A percentile compares a stretch with the other conserved stretches of the same genome.
Evolutionary conservation across 2,797 vertebrate species (phyloP).

Genomic region (Sylvilagus floridanus): DNA sequence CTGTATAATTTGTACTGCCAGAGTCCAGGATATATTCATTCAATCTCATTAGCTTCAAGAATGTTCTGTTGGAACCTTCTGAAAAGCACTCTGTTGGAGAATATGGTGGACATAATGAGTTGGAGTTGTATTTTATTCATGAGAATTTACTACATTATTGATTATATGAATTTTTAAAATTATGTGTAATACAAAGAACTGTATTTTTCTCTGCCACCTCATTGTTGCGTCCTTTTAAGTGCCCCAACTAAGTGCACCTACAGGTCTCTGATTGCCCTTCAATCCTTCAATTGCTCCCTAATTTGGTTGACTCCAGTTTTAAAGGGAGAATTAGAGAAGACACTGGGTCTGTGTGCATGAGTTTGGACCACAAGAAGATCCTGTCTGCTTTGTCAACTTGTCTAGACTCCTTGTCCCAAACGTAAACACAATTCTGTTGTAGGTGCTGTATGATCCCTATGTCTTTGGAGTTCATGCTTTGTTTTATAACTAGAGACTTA

Average conservation of each 20-base stretch:
- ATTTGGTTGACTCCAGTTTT: conserved; percentile 33
- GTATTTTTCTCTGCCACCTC: not conserved
- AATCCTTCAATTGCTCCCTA: not conserved
- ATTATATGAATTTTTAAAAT: not conserved
- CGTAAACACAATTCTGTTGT: not conserved
- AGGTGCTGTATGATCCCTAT: too few relatives aligned
- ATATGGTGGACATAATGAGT: not conserved
- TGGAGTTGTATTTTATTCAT: conserved; percentile 15
- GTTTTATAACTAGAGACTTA: not conserved
- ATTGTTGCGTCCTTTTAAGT: not conserved
- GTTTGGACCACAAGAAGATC: not conserved
- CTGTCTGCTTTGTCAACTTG: not conserved
- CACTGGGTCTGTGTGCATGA: not conserved
- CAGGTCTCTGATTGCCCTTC: not conserved
- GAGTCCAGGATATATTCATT: not conserved
- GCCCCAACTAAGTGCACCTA: not conserved
- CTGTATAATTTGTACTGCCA: not conserved
- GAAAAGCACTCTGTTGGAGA: not conserved
- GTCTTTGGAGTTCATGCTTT: not conserved
- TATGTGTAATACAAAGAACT: not conserved
- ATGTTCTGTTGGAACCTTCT: not conserved
- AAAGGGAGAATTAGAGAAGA: conserved; percentile 36
- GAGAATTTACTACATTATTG: conserved; percentile 10
- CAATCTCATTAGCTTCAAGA: not conserved
- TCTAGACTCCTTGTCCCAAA: not conserved